Percentiles rank a stretch among this genome's conserved stretches.
phyloP scores from a whole-genome alignment of 2,797 vertebrate genomes.

The Parambassis ranga region DNA sequence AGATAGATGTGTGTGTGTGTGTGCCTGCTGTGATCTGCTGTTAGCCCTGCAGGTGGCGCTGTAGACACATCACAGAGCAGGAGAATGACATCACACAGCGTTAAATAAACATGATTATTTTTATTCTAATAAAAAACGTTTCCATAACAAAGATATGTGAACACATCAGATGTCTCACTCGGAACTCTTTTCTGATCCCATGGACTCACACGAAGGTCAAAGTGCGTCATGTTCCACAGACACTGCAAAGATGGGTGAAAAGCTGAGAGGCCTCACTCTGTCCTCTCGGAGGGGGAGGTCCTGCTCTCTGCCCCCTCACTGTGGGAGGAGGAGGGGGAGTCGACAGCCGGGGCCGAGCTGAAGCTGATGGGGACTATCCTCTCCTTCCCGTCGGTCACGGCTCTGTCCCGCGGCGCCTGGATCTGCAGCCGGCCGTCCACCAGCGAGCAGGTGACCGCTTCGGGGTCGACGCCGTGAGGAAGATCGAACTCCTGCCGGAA shows the following conservation, averaged over 20 bases:
- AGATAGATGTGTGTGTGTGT: too few relatives aligned
- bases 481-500: slow-evolving; percentile 85
- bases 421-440: slow-evolving; percentile 82
- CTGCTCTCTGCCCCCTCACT: neutral
- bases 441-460: slow-evolving; percentile 82
- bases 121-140: too few relatives aligned
- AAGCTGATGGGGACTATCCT: slow-evolving; percentile 77
- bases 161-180: too few relatives aligned
- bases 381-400: slow-evolving; percentile 54
- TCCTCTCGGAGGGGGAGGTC: slow-evolving; percentile 13
- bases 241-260: neutral
- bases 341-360: slow-evolving; percentile 43
- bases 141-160: too few relatives aligned
- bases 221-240: too few relatives aligned
- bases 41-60: too few relatives aligned
- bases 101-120: too few relatives aligned
- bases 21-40: too few relatives aligned
- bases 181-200: too few relatives aligned
- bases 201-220: too few relatives aligned
- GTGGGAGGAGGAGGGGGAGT: slow-evolving; percentile 1
- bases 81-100: too few relatives aligned
- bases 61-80: too few relatives aligned
- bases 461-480: slow-evolving; percentile 76
- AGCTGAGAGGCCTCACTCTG: neutral
- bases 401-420: slow-evolving; percentile 64